These are phyloP conservation scores for Morelia viridis DNA, from an alignment of 2,797 vertebrate genomes.

Conservation along the genomic window DNA sequence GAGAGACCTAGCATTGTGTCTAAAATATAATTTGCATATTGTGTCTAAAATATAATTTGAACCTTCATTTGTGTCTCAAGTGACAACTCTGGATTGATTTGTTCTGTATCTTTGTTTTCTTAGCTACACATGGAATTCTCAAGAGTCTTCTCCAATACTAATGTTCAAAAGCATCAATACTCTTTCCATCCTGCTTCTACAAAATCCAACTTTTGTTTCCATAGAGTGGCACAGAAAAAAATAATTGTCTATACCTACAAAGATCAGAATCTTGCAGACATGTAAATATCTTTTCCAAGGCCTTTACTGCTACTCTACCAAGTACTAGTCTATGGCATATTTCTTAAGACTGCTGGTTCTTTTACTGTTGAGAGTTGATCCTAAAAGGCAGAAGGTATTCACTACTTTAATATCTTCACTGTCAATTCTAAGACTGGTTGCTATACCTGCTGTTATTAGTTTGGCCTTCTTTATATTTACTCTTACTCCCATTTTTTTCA, in stretches of 20 bases:
- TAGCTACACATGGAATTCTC: not conserved
- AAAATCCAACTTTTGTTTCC: not conserved
- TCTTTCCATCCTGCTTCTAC: not conserved
- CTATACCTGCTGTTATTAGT: too few species aligned
- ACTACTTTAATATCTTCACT: not conserved
- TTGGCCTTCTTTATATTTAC: too few species aligned
- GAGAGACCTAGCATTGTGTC: not conserved
- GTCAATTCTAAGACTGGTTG: not conserved
- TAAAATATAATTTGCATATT: not conserved
- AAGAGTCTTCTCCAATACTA: not conserved
- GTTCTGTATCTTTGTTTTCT: not conserved
- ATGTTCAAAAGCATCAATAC: not conserved
- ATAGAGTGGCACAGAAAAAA: not conserved
- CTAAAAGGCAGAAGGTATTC: not conserved
- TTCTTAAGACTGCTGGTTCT: not conserved
- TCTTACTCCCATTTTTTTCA: too few species aligned
- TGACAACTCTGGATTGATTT: not conserved
- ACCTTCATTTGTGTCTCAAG: not conserved
- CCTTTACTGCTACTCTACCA: not conserved
- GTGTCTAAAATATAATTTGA: not conserved
- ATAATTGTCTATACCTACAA: too few species aligned
- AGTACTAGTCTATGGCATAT: not conserved
- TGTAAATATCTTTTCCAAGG: not conserved
- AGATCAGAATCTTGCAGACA: too few species aligned
- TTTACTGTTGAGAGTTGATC: not conserved